phyloP scores from a whole-genome alignment of 2,888 invertebrate genomes.

The Phaedon cochleariae region DNA sequence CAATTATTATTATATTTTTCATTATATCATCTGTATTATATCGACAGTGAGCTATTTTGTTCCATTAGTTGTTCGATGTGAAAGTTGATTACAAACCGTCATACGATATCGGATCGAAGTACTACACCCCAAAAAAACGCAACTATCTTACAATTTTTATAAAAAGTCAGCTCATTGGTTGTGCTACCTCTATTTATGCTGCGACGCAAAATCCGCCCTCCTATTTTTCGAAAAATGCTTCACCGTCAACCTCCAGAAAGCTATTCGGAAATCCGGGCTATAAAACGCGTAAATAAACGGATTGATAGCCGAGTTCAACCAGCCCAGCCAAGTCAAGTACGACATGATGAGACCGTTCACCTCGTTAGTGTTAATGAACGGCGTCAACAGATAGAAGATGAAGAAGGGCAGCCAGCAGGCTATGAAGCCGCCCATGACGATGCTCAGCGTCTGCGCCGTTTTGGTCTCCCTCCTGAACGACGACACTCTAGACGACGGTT shows the following conservation, averaged over 20 bases:
- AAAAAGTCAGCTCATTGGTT: too few species aligned
- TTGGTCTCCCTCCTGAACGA: constrained; percentile 82
- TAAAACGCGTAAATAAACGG: constrained; percentile 92
- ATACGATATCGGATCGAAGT: too few species aligned
- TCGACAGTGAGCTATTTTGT: too few species aligned
- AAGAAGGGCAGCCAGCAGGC: constrained; percentile 92
- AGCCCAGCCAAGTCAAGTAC: constrained; percentile 86
- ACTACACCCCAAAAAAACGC: too few species aligned
- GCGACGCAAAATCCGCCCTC: constrained; percentile 56
- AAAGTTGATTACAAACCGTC: too few species aligned
- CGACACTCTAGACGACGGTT: constrained; percentile 67
- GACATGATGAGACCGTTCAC: constrained; percentile 69
- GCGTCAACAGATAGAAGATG: constrained; percentile 80
- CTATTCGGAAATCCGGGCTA: constrained; percentile 85
- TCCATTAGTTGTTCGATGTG: too few species aligned
- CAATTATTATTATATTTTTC: too few species aligned
- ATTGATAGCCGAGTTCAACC: constrained; percentile 91
- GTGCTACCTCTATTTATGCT: constrained; percentile 53
- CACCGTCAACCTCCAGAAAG: constrained; percentile 85
- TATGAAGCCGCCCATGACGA: constrained; percentile 88
- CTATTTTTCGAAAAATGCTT: constrained; percentile 69
- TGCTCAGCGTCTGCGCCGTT: constrained; percentile 86
- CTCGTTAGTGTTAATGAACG: constrained; percentile 75
- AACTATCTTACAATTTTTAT: too few species aligned
- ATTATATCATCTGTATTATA: too few species aligned